Base-by-base conservation (phyloP, 2,113 vertebrate genomes). In the Cyrtonyx montezumae region DNA sequence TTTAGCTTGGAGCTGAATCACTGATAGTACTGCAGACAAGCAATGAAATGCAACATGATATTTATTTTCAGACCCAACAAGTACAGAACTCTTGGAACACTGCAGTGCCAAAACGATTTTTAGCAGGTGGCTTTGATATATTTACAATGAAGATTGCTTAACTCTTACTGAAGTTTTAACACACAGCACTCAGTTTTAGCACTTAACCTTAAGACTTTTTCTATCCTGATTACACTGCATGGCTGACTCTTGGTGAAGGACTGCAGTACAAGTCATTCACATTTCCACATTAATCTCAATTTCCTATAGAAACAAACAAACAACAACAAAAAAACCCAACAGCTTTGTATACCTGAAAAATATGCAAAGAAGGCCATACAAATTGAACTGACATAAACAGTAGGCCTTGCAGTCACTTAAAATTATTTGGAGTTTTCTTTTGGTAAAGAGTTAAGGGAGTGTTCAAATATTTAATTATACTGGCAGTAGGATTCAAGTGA, bases 1-100 rank as follows among this genome's bases (percentile, higher is more conserved):
- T 90, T 97, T 92, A 78, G 90, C 68, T 40, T 94, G 89, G 63
- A 96, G 90, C 65, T 82, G 79, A 96, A 94, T 58, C 25, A 42
- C 70, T 67, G 70, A 80, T 56, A 42, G 25, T 55, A 87, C 66
- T 4, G 6, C 78, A 87, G 21, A 34, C 30, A 59, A 43, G 68
- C 36, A 32, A 76, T 1, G 32, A 95, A 93, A 96, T n/a, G 40
- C 25, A 93, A 94, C 56, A 79, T 16, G 69, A 22, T 81, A 80
- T 65, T 77, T 89, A 96, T 88, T 84, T 88, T 92, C 77, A 81
- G 91, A 82, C 42, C 71, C 49, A 84, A 30, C 83, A 74, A 94
- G 66, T n/a, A 92, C 73, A 90, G 68, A 76, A 83, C 40, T 66
- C 83, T 59, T 83, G 78, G 69, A 91, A 55, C 56, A 61, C 0